Base-by-base conservation (phyloP, 2,888 invertebrate genomes). In the Prosopocoilus inquinatus region DNA sequence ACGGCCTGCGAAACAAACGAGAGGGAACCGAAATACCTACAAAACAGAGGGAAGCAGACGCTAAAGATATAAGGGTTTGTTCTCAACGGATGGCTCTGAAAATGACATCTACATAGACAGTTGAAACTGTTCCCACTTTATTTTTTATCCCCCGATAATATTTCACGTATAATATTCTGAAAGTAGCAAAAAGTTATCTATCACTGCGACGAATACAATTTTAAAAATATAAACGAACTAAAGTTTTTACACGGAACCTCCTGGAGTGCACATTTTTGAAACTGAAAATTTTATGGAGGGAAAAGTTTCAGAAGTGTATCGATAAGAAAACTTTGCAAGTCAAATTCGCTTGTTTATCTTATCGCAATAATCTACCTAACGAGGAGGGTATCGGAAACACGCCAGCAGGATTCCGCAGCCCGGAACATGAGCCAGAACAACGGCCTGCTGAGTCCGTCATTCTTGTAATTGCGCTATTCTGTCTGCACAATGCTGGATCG, bases 381-480 rank as follows among this genome's bases (percentile, higher is more conserved):
- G 51, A 59, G 59, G 54, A 47, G 39, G 50, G 50, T 39, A 47
- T 39, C 53, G 59, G 51, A 59, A 57, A 34, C 44, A 28, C 33
- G 33, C 39, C 53, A 39, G 47, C 47, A 46, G 56, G 48, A 36
- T 46, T 39, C 47, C 57, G 52, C 44, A 36, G 47, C 35, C 47
- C 57, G 52, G 50, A 55, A 64, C 60, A 62, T 51, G 62, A 55
- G 56, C 53, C 59, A 55, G 58, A 66, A 62, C 65, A 66, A 62
- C 56, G 61, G 59, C 64, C 60, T 61, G 64, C 65, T 64, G 64
- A 61, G 66, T 62, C 61, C 64, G 67, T 67, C 67, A 66, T 67
- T 66, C 67, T 61, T 65, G 64, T 65, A 67, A 67, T 66, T 67
- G 67, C 66, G 61, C 62, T 53, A 69, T 65, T 64, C 67, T 63